phyloP scores from a whole-genome alignment of 2,113 vertebrate species.

The Psittacula cyanocephala region DNA sequence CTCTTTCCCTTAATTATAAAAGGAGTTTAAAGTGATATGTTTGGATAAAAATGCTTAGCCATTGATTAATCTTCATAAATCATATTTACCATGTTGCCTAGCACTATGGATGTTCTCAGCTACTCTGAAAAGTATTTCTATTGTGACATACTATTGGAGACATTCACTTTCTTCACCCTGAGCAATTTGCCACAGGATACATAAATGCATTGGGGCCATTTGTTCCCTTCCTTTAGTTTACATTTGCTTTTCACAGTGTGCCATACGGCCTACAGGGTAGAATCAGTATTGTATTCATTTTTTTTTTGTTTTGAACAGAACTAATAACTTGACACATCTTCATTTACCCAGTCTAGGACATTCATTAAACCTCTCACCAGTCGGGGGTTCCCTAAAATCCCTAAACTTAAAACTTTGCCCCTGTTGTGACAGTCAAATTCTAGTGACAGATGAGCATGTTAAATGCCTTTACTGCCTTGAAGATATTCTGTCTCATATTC shows the following conservation, averaged over 20 bases:
- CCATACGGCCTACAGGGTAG: background rate
- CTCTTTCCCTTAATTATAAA: background rate
- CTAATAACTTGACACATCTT: constrained; percentile 4
- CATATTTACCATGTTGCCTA: background rate
- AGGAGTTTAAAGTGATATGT: background rate
- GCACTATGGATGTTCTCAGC: background rate
- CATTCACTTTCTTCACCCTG: background rate
- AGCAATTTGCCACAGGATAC: background rate
- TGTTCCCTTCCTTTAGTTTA: background rate
- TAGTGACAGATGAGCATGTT: constrained; percentile 41
- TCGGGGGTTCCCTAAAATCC: background rate
- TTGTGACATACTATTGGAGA: background rate
- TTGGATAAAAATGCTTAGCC: background rate
- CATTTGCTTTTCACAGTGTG: background rate
- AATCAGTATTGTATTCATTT: background rate
- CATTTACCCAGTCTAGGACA: background rate
- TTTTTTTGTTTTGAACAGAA: background rate
- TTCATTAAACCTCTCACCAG: constrained; percentile 14
- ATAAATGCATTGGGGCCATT: background rate
- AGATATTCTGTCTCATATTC: constrained; percentile 50
- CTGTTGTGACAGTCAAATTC: constrained; percentile 49
- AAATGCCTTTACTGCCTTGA: constrained; percentile 45
- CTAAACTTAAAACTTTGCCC: constrained; percentile 30
- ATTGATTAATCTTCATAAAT: background rate
- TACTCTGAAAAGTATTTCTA: background rate